These are phyloP conservation scores for Apteryx owenii DNA, from an alignment of 2,113 vertebrate species.

Conservation along the genomic window DNA sequence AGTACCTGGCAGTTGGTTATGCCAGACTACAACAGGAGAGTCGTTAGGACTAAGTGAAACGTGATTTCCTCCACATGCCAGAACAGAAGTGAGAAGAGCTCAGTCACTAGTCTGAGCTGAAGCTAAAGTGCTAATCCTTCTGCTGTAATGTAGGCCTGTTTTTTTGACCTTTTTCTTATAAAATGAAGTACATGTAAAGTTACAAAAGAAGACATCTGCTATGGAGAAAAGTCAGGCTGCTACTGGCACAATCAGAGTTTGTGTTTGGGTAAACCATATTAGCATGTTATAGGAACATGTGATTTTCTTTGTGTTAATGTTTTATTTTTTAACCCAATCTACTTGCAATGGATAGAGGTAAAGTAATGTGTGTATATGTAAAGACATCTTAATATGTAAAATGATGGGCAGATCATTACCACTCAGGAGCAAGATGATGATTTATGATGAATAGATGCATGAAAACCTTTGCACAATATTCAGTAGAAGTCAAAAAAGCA, in stretches of 20 bases:
- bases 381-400: background rate
- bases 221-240: background rate
- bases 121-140: background rate
- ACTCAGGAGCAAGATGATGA: background rate
- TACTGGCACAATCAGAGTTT: background rate
- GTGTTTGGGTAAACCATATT: background rate
- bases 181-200: background rate
- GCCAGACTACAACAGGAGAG: background rate
- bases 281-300: background rate
- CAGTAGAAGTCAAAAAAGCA: background rate
- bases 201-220: background rate
- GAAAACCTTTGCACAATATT: background rate
- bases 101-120: background rate
- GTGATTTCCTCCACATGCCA: background rate
- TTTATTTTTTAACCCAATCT: background rate
- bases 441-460: background rate
- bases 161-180: background rate
- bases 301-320: too few relatives aligned
- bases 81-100: background rate
- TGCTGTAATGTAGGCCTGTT: background rate
- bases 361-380: background rate
- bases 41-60: background rate
- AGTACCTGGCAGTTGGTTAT: background rate
- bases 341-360: background rate
- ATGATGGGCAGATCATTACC: background rate